phyloP scores from a whole-genome alignment of 2,113 vertebrate species.

The Xiphias gladius region DNA sequence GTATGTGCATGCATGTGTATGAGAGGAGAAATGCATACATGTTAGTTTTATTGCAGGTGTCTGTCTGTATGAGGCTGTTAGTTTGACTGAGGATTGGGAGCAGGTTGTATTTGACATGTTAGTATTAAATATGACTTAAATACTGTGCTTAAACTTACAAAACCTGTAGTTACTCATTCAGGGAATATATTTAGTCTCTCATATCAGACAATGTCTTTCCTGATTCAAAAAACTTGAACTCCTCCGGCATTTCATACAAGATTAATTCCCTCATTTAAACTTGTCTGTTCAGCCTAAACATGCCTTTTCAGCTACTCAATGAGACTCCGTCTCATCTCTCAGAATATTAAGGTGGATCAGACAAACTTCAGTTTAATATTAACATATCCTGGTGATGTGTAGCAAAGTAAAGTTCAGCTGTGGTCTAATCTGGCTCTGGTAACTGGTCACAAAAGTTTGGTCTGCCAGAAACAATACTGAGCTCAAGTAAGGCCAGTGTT shows the following conservation, averaged over 20 bases:
- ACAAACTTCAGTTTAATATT: conserved; percentile 20
- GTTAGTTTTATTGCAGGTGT: conserved; percentile 17
- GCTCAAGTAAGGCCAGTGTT: conserved; percentile 20
- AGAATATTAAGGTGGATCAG: conserved; percentile 12
- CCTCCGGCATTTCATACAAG: conserved; percentile 4
- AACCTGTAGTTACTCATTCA: conserved; percentile 14
- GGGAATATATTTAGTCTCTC: background rate
- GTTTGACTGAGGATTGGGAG: background rate
- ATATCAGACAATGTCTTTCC: conserved; percentile 4
- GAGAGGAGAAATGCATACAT: background rate
- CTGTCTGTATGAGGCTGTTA: background rate
- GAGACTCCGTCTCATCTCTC: conserved; percentile 14
- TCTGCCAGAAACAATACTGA: conserved; percentile 9
- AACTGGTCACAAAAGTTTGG: conserved; percentile 5
- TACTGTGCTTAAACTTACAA: background rate
- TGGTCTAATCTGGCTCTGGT: conserved; percentile 31
- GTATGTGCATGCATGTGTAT: conserved; percentile 9
- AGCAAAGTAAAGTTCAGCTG: conserved; percentile 30
- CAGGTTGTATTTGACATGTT: background rate
- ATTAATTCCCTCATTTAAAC: conserved; percentile 20
- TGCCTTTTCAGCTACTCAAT: background rate
- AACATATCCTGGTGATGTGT: conserved; percentile 15
- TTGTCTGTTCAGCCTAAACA: conserved; percentile 6
- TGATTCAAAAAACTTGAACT: conserved; percentile 15
- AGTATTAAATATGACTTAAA: conserved; percentile 8